A percentile compares a stretch with the other conserved stretches of the same genome.
phyloP scores from a whole-genome alignment of 2,113 vertebrate species.

The Cyanocitta stelleri region DNA sequence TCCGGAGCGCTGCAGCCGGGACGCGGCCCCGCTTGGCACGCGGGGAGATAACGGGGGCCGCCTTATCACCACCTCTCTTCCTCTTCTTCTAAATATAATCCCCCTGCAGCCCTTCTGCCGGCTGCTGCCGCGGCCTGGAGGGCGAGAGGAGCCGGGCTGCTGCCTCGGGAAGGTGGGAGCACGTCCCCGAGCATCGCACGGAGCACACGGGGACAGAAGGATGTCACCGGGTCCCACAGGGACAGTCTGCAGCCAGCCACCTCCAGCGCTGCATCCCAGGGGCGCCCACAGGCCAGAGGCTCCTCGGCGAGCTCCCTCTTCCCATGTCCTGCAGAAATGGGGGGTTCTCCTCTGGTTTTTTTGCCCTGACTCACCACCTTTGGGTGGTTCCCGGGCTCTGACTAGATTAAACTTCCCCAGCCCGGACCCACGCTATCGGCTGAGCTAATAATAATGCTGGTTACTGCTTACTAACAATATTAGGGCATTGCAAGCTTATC shows the following conservation, averaged over 20 bases:
- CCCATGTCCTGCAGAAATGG: background rate
- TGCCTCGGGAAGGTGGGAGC: background rate
- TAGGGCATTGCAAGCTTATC: conserved; percentile 52
- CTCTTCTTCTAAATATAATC: conserved; percentile 70
- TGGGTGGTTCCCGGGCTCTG: background rate
- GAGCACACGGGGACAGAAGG: background rate
- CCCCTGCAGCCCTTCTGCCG: conserved; percentile 21
- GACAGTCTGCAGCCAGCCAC: background rate
- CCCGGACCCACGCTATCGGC: background rate
- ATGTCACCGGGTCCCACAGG: background rate
- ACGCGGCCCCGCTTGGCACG: background rate
- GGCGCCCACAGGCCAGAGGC: accelerated
- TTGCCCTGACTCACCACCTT: background rate
- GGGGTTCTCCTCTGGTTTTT: accelerated
- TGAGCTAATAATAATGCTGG: conserved; percentile 60
- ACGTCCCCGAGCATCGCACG: background rate
- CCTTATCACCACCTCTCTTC: conserved; percentile 56
- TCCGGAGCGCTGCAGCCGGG: background rate
- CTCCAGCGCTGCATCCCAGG: accelerated
- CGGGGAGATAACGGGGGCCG: background rate
- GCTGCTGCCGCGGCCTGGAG: background rate
- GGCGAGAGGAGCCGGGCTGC: background rate
- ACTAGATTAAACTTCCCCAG: background rate
- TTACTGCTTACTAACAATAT: conserved; percentile 46
- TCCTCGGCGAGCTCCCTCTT: background rate